Evolutionary conservation across 2,113 vertebrate species (phyloP).

Genomic region (Siphamia tubifer): DNA sequence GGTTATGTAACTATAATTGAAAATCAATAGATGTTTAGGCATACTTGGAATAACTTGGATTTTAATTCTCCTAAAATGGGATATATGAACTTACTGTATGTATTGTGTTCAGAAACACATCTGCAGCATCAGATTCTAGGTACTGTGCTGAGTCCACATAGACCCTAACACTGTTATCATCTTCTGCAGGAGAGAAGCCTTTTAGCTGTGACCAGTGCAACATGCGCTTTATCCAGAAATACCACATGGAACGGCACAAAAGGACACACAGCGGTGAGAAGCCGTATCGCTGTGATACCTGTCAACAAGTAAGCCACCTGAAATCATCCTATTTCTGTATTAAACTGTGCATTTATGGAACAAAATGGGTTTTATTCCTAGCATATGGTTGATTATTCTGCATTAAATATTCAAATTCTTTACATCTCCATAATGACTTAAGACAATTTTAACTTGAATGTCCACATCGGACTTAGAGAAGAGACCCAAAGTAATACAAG

Average conservation of each 20-base stretch:
- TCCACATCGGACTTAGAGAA: too few species aligned
- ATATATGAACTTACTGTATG: too few species aligned
- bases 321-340: background rate
- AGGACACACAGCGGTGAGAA: constrained; percentile 99
- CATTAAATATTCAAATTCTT: too few species aligned
- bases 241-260: constrained; percentile 99
- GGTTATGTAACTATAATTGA: too few species aligned
- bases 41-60: too few species aligned
- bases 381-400: background rate
- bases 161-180: background rate
- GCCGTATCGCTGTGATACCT: constrained; percentile 98
- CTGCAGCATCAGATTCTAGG: background rate
- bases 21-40: too few species aligned
- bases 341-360: too few species aligned
- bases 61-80: too few species aligned
- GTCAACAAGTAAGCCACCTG: constrained; percentile 85
- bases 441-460: too few species aligned
- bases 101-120: background rate
- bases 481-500: too few species aligned
- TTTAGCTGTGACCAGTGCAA: constrained; percentile 98
- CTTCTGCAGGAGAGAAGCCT: constrained; percentile 90
- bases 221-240: constrained; percentile 99
- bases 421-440: too few species aligned
- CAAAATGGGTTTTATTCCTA: background rate
- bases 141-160: background rate